A percentile compares a stretch with the other conserved stretches of the same genome.
These are phyloP conservation scores for Drosophila parthenogenetica DNA, from an alignment of 2,888 invertebrate species.

Conservation along the genomic window DNA sequence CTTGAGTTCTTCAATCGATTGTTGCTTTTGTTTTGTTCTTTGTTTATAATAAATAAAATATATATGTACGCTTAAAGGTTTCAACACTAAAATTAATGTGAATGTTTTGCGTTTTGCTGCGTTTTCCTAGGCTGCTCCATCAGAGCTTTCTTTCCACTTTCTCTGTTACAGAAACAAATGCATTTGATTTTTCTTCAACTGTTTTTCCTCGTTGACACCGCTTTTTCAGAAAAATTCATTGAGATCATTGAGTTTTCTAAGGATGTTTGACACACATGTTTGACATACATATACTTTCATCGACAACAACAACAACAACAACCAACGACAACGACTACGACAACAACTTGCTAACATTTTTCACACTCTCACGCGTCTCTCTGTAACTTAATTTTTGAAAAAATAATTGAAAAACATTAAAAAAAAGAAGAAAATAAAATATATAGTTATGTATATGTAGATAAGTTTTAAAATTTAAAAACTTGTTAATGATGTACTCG, in stretches of 20 bases:
- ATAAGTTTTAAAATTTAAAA: slow-evolving; percentile 33
- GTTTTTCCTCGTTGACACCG: slow-evolving; percentile 35
- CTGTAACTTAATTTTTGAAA: slow-evolving; percentile 9
- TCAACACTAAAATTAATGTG: slow-evolving; percentile 75
- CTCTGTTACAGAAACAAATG: slow-evolving; percentile 67
- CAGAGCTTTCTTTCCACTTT: slow-evolving; percentile 17
- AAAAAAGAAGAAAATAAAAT: slow-evolving; percentile 16
- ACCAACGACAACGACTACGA: slow-evolving; percentile 25
- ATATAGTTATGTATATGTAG: slow-evolving; percentile 11
- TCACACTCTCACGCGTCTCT: slow-evolving; percentile 55
- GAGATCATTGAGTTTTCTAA: slow-evolving; percentile 78
- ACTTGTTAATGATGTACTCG: slow-evolving; percentile 49
- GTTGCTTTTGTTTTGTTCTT: slow-evolving; percentile 22
- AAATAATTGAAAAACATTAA: slow-evolving; percentile 11
- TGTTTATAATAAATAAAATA: slow-evolving; percentile 62
- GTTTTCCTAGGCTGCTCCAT: slow-evolving; percentile 15
- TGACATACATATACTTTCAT: slow-evolving; percentile 13
- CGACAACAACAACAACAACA: slow-evolving; percentile 35
- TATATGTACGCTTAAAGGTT: slow-evolving; percentile 44
- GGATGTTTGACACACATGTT: slow-evolving; percentile 62
- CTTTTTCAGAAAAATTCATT: slow-evolving; percentile 77
- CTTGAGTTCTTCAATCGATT: neutral
- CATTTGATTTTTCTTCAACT: slow-evolving; percentile 60
- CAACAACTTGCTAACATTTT: slow-evolving; percentile 16
- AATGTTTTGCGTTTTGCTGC: slow-evolving; percentile 63